Evolutionary conservation across 2,113 vertebrate genomes (phyloP).

Genomic region (Anseranas semipalmata): DNA sequence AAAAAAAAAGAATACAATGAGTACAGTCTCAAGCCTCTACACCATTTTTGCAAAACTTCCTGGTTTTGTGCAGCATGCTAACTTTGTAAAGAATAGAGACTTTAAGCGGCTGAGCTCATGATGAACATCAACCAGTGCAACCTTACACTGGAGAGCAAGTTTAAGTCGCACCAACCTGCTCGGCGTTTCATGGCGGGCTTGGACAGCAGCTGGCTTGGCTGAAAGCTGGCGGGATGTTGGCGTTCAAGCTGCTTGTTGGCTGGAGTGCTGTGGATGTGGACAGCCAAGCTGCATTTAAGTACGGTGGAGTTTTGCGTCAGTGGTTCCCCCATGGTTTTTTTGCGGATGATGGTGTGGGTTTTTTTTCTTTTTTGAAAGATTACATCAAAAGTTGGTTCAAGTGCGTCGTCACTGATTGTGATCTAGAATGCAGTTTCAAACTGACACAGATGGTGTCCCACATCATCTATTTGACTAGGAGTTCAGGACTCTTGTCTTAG

Average conservation of each 20-base stretch:
- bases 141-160: not conserved
- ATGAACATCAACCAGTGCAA: not conserved
- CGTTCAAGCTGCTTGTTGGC: not conserved
- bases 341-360: not conserved
- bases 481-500: not conserved
- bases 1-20: not conserved
- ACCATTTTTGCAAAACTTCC: not conserved
- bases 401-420: conserved; percentile 5
- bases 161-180: conserved; percentile 14
- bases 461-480: not conserved
- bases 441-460: not conserved
- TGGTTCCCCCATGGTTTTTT: not conserved
- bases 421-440: conserved; percentile 12
- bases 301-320: not conserved
- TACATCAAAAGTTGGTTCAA: not conserved
- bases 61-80: fast-evolving
- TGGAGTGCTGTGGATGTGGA: not conserved
- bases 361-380: conserved; percentile 20
- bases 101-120: not conserved
- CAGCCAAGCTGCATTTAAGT: conserved; percentile 9
- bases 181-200: not conserved
- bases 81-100: not conserved
- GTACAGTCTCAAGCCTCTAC: not conserved
- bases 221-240: not conserved
- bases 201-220: not conserved